Percentiles rank a stretch among this genome's conserved stretches.
phyloP scores from a whole-genome alignment of 37 sponge, comb jelly and placozoan species.

The Crambe crambe region DNA sequence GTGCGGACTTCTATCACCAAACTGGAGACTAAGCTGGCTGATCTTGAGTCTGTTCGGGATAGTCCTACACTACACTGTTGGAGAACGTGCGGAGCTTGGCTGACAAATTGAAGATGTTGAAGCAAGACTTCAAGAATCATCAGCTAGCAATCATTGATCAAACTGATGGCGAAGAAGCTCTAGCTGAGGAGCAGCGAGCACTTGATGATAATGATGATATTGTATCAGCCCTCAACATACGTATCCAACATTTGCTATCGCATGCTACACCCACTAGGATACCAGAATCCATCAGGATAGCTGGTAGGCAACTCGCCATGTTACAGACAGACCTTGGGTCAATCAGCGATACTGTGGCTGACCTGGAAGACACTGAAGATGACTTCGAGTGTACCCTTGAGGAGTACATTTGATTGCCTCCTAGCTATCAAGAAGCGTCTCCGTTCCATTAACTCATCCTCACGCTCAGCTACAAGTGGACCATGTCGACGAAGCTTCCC shows the following conservation, averaged over 20 bases:
- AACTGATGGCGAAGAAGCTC: neutral
- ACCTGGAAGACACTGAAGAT: neutral
- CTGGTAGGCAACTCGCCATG: neutral
- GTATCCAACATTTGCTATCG: neutral
- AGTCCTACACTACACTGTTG: constrained; percentile 13
- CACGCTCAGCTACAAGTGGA: constrained; percentile 29
- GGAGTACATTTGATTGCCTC: neutral
- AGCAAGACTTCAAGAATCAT: neutral
- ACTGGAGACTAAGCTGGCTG: constrained; percentile 21
- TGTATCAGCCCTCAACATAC: neutral
- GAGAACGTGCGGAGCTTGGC: constrained; percentile 7
- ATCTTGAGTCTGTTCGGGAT: constrained; percentile 17
- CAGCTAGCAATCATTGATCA: constrained; percentile 10
- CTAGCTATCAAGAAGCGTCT: neutral
- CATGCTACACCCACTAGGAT: neutral
- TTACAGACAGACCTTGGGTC: neutral
- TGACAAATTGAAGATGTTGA: constrained; percentile 20
- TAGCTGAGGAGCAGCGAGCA: neutral
- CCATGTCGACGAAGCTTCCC: constrained; percentile 38
- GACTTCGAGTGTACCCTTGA: neutral
- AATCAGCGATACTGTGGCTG: neutral
- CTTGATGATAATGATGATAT: neutral
- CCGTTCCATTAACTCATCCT: neutral
- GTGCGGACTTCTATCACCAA: constrained; percentile 29
- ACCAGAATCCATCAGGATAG: neutral